Evolutionary conservation across 2,888 invertebrate species (phyloP), one percentile per base, ranked within the genome.

Genomic region (Epicampocera succincta): DNA sequence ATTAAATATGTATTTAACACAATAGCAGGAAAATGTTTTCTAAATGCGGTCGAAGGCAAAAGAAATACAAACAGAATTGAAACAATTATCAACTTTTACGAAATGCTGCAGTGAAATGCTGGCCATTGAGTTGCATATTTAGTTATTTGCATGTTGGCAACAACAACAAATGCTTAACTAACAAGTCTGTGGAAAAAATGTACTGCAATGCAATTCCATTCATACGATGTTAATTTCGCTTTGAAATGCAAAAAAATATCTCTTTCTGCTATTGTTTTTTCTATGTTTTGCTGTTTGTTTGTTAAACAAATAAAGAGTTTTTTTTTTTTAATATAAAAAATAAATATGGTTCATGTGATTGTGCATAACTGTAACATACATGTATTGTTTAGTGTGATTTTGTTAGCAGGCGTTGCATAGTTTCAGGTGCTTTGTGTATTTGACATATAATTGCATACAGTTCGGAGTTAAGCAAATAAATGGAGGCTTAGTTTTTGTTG

Each of bases 371-470:
- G 25, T 15, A 40, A 15, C 44, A 25, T n/a, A n/a, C n/a, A 13
- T 33, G 40, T 54, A 54, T 44, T 1, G 54, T 4, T 13, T 3
- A 42, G 13, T 33, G 25, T 42, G 12, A 42, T 21, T 13, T 19
- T 21, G 29, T 25, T 56, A 44, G 44, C 21, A 46, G 5, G 9
- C 33, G 33, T 56, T 56, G 68, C 68, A 56, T 44, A 33, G 8
- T 56, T 68, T 68, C 56, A 56, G 68, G 54, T n/a, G 54, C 9
- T 44, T 40, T 17, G 12, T 11, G 13, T 29, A 33, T 29, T 33
- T 46, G 68, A 19, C 29, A 69, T 33, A 46, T 56, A 66, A 52
- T 50, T 52, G 38, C 38, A 52, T 25, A 25, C 3, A 40, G 19
- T 40, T 66, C 12, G 12, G 38, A 40, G 52, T 40, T 21, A 21